Evolutionary conservation across 2,113 vertebrate genomes (phyloP).

Genomic region (Xyliphius kryptos): DNA sequence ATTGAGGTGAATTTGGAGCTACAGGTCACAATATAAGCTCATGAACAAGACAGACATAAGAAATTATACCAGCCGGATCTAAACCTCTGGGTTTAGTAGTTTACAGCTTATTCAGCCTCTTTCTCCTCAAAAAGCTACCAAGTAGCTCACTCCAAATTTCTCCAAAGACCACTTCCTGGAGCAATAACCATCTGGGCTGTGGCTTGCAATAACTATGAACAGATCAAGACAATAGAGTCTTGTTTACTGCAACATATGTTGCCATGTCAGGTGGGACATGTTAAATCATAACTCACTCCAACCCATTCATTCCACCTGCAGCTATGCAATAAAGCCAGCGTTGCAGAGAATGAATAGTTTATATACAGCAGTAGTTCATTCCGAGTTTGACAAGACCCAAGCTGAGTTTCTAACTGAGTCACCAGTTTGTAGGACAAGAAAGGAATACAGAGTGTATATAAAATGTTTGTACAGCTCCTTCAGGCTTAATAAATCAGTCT

Average conservation of each 20-base stretch:
- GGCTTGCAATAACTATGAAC: constrained; percentile 29
- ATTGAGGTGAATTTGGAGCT: too few relatives aligned
- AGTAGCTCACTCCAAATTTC: constrained; percentile 28
- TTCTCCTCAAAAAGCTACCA: constrained; percentile 21
- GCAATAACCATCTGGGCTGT: constrained; percentile 37
- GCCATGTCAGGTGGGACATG: constrained; percentile 56
- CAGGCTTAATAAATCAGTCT: too few relatives aligned
- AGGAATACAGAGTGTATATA: too few relatives aligned
- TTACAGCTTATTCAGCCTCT: constrained; percentile 20
- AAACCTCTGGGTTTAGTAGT: constrained; percentile 14
- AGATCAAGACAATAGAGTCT: constrained; percentile 36
- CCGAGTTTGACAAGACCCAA: constrained; percentile 17
- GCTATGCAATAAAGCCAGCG: constrained; percentile 58
- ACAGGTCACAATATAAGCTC: too few relatives aligned
- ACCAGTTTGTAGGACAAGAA: too few relatives aligned
- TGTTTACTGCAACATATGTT: constrained; percentile 58
- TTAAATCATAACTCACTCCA: constrained; percentile 50
- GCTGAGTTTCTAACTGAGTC: constrained; percentile 1
- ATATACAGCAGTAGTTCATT: constrained; percentile 35
- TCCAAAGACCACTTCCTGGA: constrained; percentile 36
- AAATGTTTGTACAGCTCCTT: too few relatives aligned
- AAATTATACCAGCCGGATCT: neutral
- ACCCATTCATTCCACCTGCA: constrained; percentile 50
- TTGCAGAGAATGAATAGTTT: constrained; percentile 56
- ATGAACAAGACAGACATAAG: too few relatives aligned